Conservation (phyloP, 1,140 invertebrate genomes). For the Cyclina sinensis region DNA sequence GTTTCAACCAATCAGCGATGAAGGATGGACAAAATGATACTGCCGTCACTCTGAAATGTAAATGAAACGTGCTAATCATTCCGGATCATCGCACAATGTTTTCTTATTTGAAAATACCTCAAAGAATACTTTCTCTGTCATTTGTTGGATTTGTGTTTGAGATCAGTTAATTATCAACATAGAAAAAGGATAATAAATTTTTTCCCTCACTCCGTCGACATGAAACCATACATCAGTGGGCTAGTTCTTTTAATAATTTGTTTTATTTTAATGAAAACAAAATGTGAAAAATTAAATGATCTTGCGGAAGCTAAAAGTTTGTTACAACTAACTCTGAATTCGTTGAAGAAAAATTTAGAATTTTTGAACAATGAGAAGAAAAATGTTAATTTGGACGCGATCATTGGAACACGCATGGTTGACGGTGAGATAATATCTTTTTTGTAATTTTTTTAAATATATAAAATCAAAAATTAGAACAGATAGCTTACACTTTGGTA, state of each 20-base stretch:
- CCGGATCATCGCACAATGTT: not conserved
- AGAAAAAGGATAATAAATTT: not conserved
- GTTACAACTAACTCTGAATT: not conserved
- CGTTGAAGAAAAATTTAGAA: constrained; percentile 11
- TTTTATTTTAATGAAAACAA: not conserved
- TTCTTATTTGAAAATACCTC: not conserved
- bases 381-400: constrained; percentile 55
- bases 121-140: not conserved
- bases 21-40: not conserved
- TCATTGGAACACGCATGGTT: constrained; percentile 54
- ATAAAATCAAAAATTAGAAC: no score
- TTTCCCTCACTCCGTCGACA: not conserved
- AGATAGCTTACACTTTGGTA: no score
- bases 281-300: not conserved
- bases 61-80: not conserved
- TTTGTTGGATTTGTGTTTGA: constrained; percentile 19
- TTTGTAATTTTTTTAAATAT: not conserved
- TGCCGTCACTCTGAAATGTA: not conserved
- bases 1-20: not conserved
- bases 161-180: not conserved
- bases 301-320: not conserved
- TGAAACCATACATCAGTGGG: constrained; percentile 3
- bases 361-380: constrained; percentile 40
- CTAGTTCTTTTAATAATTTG: not conserved
- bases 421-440: constrained; percentile 49